phyloP scores from a whole-genome alignment of 2,113 vertebrate species.

The Esox niger region DNA sequence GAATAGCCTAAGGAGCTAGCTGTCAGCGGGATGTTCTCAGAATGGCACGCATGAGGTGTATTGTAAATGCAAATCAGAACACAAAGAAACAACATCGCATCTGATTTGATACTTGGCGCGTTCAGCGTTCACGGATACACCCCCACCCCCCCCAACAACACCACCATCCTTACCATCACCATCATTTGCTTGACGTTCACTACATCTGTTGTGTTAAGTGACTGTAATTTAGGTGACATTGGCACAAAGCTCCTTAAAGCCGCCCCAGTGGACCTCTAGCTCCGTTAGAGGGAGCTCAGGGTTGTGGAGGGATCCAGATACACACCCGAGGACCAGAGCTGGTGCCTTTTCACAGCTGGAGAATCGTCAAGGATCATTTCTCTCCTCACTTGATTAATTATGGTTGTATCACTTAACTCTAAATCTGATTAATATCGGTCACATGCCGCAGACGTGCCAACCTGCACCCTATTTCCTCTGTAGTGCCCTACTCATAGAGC shows the following conservation, averaged over 20 bases:
- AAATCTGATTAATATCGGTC: constrained; percentile 99
- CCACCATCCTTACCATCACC: constrained; percentile 93
- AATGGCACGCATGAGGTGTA: too few species aligned
- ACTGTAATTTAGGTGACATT: constrained; percentile 7
- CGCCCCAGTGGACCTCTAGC: constrained; percentile 92
- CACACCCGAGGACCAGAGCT: too few species aligned
- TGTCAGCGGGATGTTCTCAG: too few species aligned
- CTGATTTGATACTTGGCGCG: constrained; percentile 61
- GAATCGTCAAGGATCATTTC: constrained; percentile 98
- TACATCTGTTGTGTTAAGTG: constrained; percentile 74
- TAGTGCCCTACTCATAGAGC: constrained; percentile 16
- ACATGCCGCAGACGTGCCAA: constrained; percentile 90
- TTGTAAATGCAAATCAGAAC: constrained; percentile 67
- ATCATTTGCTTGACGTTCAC: constrained; percentile 97
- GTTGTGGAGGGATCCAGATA: constrained; percentile 48
- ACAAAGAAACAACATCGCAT: constrained; percentile 56
- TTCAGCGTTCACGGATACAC: constrained; percentile 73
- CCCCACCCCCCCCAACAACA: constrained; percentile 95
- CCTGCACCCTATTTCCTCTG: constrained; percentile 71
- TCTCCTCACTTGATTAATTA: constrained; percentile 99
- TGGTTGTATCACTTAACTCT: constrained; percentile 99
- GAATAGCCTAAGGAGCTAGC: too few species aligned
- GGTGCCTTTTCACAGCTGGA: constrained; percentile 96
- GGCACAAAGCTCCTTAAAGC: constrained; percentile 83
- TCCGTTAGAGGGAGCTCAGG: constrained; percentile 90